A percentile compares a stretch with the other conserved stretches of the same genome.
phyloP scores from a whole-genome alignment of 2,113 vertebrate genomes.

The Phaetusa simplex region DNA sequence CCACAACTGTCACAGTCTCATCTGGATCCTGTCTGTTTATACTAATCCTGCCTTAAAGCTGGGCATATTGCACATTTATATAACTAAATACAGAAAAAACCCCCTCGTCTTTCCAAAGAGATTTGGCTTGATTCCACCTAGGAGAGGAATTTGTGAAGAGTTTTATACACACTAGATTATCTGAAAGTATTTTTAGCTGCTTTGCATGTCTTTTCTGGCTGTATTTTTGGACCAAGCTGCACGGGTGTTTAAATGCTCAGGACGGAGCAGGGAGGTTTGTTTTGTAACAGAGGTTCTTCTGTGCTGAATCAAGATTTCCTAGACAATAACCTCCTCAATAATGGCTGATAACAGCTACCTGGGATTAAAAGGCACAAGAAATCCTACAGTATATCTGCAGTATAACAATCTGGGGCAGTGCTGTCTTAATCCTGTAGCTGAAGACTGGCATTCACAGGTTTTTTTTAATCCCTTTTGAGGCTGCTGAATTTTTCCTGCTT shows the following conservation, averaged over 20 bases:
- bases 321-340: neutral
- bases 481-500: neutral
- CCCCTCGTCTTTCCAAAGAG: neutral
- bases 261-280: neutral
- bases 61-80: neutral
- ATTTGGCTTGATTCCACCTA: neutral
- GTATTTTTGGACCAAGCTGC: neutral
- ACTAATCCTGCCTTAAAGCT: neutral
- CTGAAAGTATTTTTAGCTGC: neutral
- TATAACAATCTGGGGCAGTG: neutral
- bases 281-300: neutral
- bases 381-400: rapidly evolving
- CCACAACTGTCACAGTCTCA: neutral
- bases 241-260: neutral
- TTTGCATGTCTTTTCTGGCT: neutral
- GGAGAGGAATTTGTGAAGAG: neutral
- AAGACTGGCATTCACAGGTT: neutral
- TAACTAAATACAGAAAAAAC: neutral
- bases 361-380: neutral
- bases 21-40: neutral
- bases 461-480: neutral
- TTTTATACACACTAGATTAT: neutral
- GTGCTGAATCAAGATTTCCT: neutral
- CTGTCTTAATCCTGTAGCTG: neutral
- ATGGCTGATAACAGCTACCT: neutral